These are phyloP conservation scores for Puffinus mauretanicus DNA, from an alignment of 2,113 vertebrate species.

Conservation along the genomic window DNA sequence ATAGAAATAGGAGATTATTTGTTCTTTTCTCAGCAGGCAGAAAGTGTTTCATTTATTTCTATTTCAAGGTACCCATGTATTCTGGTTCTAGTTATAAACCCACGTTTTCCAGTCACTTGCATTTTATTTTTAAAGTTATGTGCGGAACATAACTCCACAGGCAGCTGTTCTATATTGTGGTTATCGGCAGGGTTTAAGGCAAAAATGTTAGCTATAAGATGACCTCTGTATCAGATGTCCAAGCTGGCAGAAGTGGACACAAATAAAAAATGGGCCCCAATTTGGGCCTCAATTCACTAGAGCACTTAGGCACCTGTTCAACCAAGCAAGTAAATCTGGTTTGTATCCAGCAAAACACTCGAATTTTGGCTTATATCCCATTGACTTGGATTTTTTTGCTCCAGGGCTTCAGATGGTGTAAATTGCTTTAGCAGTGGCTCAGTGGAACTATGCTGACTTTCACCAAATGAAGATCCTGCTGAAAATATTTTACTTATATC, in stretches of 20 bases:
- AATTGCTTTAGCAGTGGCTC: constrained; percentile 7
- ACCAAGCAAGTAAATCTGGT: constrained; percentile 19
- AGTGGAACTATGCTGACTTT: background rate
- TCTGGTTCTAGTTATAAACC: constrained; percentile 39
- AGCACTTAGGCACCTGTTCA: constrained; percentile 45
- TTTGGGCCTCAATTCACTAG: background rate
- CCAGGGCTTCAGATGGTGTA: background rate
- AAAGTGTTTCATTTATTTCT: constrained; percentile 49
- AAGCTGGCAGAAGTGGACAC: constrained; percentile 8
- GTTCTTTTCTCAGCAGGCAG: constrained; percentile 7
- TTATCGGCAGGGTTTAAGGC: constrained; percentile 16
- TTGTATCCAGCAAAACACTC: constrained; percentile 25
- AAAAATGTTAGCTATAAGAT: constrained; percentile 44
- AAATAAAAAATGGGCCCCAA: background rate
- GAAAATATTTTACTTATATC: background rate
- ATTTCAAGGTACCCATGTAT: constrained; percentile 22
- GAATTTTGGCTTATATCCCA: constrained; percentile 12
- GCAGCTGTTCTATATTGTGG: constrained; percentile 46
- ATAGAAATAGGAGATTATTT: background rate
- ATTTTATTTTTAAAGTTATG: constrained; percentile 55
- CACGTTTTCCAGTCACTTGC: background rate
- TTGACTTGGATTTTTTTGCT: background rate
- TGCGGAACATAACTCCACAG: constrained; percentile 27
- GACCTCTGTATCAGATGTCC: constrained; percentile 46
- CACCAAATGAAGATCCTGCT: background rate